phyloP scores from a whole-genome alignment of 2,888 invertebrate species.

The Papilio demoleus region DNA sequence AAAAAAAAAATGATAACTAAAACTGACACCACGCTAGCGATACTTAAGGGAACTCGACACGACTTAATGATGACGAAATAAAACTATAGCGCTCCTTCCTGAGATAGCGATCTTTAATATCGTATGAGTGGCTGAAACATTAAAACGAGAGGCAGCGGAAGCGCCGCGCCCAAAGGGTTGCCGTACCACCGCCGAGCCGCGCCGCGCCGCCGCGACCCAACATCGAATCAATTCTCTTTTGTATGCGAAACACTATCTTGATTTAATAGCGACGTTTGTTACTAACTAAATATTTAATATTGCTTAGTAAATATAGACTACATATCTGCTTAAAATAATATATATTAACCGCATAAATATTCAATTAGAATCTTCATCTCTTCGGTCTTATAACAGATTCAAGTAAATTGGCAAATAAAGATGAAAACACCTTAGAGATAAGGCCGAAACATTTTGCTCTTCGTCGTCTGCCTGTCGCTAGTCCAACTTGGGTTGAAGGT shows the following conservation, averaged over 20 bases:
- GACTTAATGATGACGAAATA: slow-evolving; percentile 78
- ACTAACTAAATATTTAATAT: background rate
- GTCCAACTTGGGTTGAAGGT: no score
- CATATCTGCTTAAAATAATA: no score
- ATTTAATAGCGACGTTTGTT: slow-evolving; percentile 6
- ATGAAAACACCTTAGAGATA: no score
- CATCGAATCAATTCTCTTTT: slow-evolving; percentile 47
- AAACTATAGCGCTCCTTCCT: slow-evolving; percentile 77
- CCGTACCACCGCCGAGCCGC: slow-evolving; percentile 35
- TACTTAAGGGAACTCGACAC: slow-evolving; percentile 57
- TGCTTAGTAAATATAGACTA: no score
- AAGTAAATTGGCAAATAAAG: no score
- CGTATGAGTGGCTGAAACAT: slow-evolving; percentile 77
- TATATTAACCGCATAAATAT: no score
- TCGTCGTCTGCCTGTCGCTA: no score
- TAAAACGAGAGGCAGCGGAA: slow-evolving; percentile 70
- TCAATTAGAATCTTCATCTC: no score
- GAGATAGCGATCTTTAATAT: slow-evolving; percentile 81
- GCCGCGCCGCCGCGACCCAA: no score
- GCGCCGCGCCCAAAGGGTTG: slow-evolving; percentile 69
- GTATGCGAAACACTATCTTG: slow-evolving; percentile 29
- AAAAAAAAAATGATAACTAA: background rate
- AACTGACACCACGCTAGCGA: slow-evolving; percentile 37
- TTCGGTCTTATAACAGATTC: no score
- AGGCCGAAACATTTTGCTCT: no score